Base-by-base conservation (phyloP, 2,888 invertebrate genomes). In the Rhagophthalmus giganteus region DNA sequence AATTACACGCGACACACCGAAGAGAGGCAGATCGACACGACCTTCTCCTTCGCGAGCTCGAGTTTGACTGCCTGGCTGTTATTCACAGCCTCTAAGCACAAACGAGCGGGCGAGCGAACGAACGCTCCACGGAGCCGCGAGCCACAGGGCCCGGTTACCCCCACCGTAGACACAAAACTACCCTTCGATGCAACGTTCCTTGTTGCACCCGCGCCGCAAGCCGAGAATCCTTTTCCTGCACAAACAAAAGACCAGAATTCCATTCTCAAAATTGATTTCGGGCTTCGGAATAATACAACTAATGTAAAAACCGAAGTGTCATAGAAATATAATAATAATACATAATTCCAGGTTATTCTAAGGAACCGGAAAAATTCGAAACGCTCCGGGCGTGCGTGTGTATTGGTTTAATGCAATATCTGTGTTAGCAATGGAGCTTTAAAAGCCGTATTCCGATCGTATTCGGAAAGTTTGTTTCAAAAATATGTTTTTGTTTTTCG, bases 351-450 rank as follows among this genome's bases (percentile, higher is more conserved):
- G n/a, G n/a, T n/a, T n/a, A n/a, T 54, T 34, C 31, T 46, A 26
- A 33, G 45, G 45, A 54, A 49, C 38, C 34, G 27, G 27, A 32
- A 33, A 39, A 41, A 40, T 34, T 38, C 38, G 26, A 16, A 41
- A 46, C 41, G 30, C 24, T 28, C 44, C 28, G 25, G 30, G 39
- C 32, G 13, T 46, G 34, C 11, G 12, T 35, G 13, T 45, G 48
- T 56, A 55, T 57, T 42, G 46, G 55, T 55, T 58, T 63, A 61
- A 63, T 61, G 63, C 60, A 57, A 59, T 63, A 60, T 55, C 60
- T 55, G 57, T 63, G 61, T 61, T 52, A 46, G 35, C 48, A 37
- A 54, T 50, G 45, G 53, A 60, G 60, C 59, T 61, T 61, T 61
- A 63, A 61, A 63, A 62, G 61, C 61, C 56, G 54, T 37, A 41